These are phyloP conservation scores for Bambusicola thoracicus DNA, from an alignment of 2,113 vertebrate species.

Conservation along the genomic window DNA sequence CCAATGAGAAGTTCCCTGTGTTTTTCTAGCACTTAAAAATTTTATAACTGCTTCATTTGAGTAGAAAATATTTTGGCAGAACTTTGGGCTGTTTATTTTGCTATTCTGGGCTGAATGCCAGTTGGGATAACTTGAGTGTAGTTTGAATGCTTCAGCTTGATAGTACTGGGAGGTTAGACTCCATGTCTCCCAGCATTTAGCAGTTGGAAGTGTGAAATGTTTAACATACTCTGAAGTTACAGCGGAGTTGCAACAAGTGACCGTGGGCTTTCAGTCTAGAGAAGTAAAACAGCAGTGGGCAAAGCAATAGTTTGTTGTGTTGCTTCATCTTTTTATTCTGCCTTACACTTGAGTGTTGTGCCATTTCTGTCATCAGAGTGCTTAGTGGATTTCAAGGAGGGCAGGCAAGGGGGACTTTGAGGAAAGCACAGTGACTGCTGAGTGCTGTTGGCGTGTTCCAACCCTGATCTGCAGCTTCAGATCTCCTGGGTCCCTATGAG, in stretches of 20 bases:
- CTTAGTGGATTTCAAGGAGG: not conserved
- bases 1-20: not conserved
- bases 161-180: not conserved
- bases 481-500: not conserved
- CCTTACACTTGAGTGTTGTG: not conserved
- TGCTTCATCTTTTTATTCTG: not conserved
- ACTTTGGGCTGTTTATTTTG: not conserved
- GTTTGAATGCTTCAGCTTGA: not conserved
- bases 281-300: not conserved
- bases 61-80: constrained; percentile 40
- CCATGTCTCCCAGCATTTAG: not conserved
- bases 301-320: not conserved
- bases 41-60: not conserved
- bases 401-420: not conserved
- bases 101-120: not conserved
- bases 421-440: not conserved
- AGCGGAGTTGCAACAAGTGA: not conserved
- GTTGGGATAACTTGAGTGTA: not conserved
- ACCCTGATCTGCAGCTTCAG: not conserved
- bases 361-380: not conserved
- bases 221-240: not conserved
- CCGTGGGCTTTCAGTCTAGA: not conserved
- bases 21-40: not conserved
- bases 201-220: rapidly evolving
- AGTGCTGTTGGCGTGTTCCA: not conserved